phyloP scores from a whole-genome alignment of 2,888 invertebrate genomes.

The Syritta pipiens region DNA sequence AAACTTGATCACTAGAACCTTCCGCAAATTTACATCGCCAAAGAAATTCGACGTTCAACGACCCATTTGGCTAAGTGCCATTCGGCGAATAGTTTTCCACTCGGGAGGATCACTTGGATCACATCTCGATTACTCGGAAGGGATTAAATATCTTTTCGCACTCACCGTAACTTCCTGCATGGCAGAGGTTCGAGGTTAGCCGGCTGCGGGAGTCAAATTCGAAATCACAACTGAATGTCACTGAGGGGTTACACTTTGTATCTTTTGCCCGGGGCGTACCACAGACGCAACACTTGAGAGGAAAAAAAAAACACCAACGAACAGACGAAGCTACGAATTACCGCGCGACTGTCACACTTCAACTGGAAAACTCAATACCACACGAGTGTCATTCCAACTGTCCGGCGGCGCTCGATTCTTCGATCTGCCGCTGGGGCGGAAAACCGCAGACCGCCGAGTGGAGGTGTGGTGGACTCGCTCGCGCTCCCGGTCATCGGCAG shows the following conservation, averaged over 20 bases:
- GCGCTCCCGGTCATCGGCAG: background rate
- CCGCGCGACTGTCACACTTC: conserved; percentile 60
- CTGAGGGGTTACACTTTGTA: background rate
- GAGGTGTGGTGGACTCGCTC: conserved; percentile 13
- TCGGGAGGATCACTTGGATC: no score
- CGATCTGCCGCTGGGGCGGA: conserved; percentile 48
- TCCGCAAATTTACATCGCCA: conserved; percentile 10
- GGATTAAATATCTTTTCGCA: conserved; percentile 13
- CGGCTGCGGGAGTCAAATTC: no score
- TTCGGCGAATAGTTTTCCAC: no score
- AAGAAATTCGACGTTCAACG: conserved; percentile 49
- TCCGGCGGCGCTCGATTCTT: conserved; percentile 52
- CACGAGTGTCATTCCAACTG: conserved; percentile 60
- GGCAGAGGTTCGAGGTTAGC: background rate
- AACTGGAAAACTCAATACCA: conserved; percentile 62
- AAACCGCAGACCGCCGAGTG: conserved; percentile 1
- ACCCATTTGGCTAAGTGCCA: conserved; percentile 63
- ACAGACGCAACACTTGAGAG: conserved; percentile 13
- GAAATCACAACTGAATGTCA: conserved; percentile 15
- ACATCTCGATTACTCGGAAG: conserved; percentile 3
- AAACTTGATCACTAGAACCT: conserved; percentile 17
- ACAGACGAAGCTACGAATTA: no score
- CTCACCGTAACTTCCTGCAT: conserved; percentile 65
- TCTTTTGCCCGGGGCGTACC: background rate
- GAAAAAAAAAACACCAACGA: no score